These are phyloP conservation scores for Anisognathus igniventris DNA, from an alignment of 2,797 vertebrate species.

Conservation along the genomic window DNA sequence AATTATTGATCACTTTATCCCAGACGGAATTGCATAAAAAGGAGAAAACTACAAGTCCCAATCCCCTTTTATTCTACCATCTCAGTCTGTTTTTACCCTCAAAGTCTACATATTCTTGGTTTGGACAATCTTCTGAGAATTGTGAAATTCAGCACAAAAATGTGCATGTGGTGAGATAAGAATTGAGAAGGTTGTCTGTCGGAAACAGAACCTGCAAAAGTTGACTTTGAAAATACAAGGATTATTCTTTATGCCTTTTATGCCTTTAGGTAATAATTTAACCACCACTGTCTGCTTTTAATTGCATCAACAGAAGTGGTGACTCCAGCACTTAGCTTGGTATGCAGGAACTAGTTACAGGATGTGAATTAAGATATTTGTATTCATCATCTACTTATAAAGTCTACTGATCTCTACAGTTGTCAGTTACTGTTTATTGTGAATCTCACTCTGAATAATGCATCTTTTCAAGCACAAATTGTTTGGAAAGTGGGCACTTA, in stretches of 20 bases:
- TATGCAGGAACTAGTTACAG: background rate
- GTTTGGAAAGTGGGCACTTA: background rate
- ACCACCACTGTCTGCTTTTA: background rate
- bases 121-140: background rate
- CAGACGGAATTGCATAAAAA: background rate
- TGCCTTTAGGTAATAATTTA: background rate
- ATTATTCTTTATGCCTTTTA: background rate
- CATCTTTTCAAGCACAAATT: background rate
- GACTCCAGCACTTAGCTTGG: background rate
- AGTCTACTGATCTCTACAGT: background rate
- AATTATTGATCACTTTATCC: background rate
- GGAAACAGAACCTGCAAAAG: background rate
- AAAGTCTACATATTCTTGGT: background rate
- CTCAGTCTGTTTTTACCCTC: background rate
- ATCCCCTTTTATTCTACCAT: background rate
- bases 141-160: background rate
- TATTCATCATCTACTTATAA: background rate
- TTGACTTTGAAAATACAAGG: background rate
- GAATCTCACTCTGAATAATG: background rate
- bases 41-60: background rate
- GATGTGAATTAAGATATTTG: background rate
- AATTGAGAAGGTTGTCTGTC: background rate
- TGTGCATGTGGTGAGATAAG: background rate
- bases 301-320: background rate
- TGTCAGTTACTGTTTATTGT: background rate